phyloP scores from a whole-genome alignment of 1,140 invertebrate genomes.

The Caenorhabditis brenneri region DNA sequence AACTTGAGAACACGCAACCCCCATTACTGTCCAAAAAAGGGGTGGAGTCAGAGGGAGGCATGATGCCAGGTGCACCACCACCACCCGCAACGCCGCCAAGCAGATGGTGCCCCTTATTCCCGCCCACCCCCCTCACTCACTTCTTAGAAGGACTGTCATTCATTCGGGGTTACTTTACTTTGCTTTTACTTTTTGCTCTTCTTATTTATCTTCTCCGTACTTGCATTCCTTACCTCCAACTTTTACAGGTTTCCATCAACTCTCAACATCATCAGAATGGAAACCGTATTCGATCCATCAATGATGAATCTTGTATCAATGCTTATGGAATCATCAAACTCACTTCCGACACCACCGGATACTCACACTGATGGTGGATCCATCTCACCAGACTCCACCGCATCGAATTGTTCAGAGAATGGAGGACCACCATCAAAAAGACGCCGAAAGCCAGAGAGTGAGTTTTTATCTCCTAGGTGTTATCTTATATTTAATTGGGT shows the following conservation, averaged over 20 bases:
- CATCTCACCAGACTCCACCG: not conserved
- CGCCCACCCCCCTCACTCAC: not conserved
- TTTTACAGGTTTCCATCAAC: not conserved
- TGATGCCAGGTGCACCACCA: constrained; percentile 11
- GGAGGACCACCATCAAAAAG: not conserved
- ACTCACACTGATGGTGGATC: not conserved
- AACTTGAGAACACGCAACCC: constrained; percentile 14
- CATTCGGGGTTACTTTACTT: too few species aligned
- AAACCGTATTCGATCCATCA: not conserved
- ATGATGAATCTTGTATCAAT: not conserved
- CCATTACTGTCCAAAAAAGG: constrained; percentile 10
- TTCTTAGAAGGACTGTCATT: not conserved
- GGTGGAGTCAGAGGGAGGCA: not conserved
- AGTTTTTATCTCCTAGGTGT: too few species aligned
- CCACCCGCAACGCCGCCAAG: constrained; percentile 3
- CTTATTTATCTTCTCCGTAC: too few species aligned
- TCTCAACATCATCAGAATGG: not conserved
- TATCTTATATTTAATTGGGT: too few species aligned
- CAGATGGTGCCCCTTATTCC: too few species aligned
- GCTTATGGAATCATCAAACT: not conserved
- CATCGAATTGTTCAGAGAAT: not conserved
- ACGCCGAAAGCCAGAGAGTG: constrained; percentile 15
- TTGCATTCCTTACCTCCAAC: too few species aligned
- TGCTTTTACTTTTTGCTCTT: too few species aligned
- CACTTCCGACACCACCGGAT: not conserved